Evolutionary conservation across 2,113 vertebrate genomes (phyloP).

Genomic region (Salminus brasiliensis): DNA sequence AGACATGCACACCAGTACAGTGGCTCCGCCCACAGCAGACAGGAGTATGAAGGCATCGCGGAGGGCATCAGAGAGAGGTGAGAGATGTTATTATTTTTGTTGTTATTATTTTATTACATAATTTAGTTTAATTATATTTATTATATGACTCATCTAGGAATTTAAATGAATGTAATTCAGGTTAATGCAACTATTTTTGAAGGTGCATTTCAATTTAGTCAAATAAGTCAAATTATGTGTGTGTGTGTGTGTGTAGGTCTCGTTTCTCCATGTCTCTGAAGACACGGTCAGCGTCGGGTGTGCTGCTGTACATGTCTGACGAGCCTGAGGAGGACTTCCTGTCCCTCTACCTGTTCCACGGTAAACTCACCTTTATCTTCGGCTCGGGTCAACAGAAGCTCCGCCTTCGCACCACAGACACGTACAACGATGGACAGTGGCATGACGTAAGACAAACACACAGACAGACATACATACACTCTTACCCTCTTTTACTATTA

Average conservation of each 20-base stretch:
- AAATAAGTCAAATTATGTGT: too few species aligned
- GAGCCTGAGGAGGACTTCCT: slow-evolving; percentile 86
- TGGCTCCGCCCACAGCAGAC: slow-evolving; percentile 87
- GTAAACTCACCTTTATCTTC: slow-evolving; percentile 87
- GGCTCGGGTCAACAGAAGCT: slow-evolving; percentile 82
- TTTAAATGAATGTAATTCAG: too few species aligned
- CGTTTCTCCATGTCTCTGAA: slow-evolving; percentile 89
- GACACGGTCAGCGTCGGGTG: slow-evolving; percentile 87
- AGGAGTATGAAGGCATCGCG: slow-evolving; percentile 83
- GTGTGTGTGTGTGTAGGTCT: slow-evolving; percentile 72
- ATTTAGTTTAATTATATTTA: too few species aligned
- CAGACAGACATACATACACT: not conserved
- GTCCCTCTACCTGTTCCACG: slow-evolving; percentile 85
- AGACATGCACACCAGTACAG: slow-evolving; percentile 82
- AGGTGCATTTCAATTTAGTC: too few species aligned
- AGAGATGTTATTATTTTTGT: too few species aligned
- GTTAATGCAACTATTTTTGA: too few species aligned
- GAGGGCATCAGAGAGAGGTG: slow-evolving; percentile 84
- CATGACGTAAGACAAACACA: slow-evolving; percentile 90
- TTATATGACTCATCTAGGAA: too few species aligned
- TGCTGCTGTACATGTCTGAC: slow-evolving; percentile 90
- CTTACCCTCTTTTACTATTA: too few species aligned
- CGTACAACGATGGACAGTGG: slow-evolving; percentile 89
- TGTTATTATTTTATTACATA: too few species aligned
- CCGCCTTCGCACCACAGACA: slow-evolving; percentile 85